Base-by-base conservation (phyloP, 2,113 vertebrate genomes). In the Onychorhynchus coronatus region DNA sequence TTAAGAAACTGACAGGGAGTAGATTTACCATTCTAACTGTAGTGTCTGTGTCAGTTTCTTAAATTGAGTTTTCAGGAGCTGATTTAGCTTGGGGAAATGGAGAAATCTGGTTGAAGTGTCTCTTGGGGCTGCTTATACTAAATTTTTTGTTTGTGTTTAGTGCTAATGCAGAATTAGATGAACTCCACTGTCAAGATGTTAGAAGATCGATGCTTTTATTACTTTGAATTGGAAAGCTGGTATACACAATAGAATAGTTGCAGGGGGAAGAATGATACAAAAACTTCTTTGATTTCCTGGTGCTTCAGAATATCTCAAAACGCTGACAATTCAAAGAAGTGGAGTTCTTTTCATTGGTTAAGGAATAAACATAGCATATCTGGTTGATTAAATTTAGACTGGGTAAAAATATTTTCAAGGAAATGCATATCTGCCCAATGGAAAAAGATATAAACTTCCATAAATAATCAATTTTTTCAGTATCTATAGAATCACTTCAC, bases 71-170 rank as follows among this genome's bases (percentile, higher is more conserved):
- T 97, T 97, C 84, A 93, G 67, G 39, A 88, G 83, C 85, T 91
- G 91, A 96, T 96, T 94, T 94, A 89, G 97, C 75, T 78, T 66
- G 89, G 86, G 90, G 90, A 97, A 97, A 91, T 95, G 94, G 85
- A 97, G 65, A 97, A 96, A 96, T 81, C 88, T 78, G 86, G 80
- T 91, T 93, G 84, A 93, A 95, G 47, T 1, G 0, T 93, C 91
- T 91, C 78, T 95, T 86, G 79, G 55, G 39, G 33, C 88, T 94
- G 88, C 91, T 96, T 95, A 94, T 95, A 95, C 86, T 91, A 93
- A 92, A 31, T 91, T 92, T 95, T 97, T 96, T 95, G 91, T 91
- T 89, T 97, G 76, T 95, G 85, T 97, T 97, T 88, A 95, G 85
- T 88, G 85, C 46, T 87, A 97, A 97, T 95, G 92, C 62, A 89